A percentile compares a stretch with the other conserved stretches of the same genome.
phyloP scores from a whole-genome alignment of 2,888 invertebrate species.

The Disparrhopalites patrizii region DNA sequence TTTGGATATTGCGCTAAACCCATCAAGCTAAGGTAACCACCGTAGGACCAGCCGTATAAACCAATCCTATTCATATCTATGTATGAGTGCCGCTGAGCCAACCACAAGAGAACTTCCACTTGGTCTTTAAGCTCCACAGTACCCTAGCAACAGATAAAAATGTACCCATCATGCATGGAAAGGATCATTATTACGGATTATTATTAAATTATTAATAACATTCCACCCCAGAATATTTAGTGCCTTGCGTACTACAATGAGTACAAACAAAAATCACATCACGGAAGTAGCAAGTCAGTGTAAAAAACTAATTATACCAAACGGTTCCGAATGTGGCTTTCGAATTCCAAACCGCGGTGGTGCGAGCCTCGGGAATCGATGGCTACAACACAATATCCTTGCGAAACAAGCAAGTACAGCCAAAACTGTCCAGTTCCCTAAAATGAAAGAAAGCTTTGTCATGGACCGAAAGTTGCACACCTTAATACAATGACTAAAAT shows the following conservation, averaged over 20 bases:
- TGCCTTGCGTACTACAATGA: too few relatives aligned
- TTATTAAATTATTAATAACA: too few relatives aligned
- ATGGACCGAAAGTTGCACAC: too few relatives aligned
- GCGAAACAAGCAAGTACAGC: slow-evolving; percentile 90
- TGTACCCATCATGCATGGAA: too few relatives aligned
- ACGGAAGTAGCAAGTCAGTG: neutral
- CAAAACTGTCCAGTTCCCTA: slow-evolving; percentile 84
- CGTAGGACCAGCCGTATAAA: slow-evolving; percentile 99
- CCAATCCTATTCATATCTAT: slow-evolving; percentile 90
- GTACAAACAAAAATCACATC: neutral
- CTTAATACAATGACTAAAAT: too few relatives aligned
- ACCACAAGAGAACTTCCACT: slow-evolving; percentile 84
- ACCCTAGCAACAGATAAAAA: slow-evolving; percentile 56
- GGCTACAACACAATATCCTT: slow-evolving; percentile 93
- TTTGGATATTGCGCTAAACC: slow-evolving; percentile 88
- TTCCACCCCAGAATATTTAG: too few relatives aligned
- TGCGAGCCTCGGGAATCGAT: slow-evolving; percentile 94
- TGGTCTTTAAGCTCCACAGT: slow-evolving; percentile 91
- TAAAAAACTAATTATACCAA: slow-evolving; percentile 59
- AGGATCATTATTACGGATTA: too few relatives aligned
- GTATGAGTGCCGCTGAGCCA: slow-evolving; percentile 76
- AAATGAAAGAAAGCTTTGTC: slow-evolving; percentile 3
- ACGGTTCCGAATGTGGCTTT: slow-evolving; percentile 78
- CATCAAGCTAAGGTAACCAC: slow-evolving; percentile 94
- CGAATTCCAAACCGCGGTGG: slow-evolving; percentile 87